Base-by-base conservation (phyloP, 2,888 invertebrate genomes). In the Polylopha cassiicola region DNA sequence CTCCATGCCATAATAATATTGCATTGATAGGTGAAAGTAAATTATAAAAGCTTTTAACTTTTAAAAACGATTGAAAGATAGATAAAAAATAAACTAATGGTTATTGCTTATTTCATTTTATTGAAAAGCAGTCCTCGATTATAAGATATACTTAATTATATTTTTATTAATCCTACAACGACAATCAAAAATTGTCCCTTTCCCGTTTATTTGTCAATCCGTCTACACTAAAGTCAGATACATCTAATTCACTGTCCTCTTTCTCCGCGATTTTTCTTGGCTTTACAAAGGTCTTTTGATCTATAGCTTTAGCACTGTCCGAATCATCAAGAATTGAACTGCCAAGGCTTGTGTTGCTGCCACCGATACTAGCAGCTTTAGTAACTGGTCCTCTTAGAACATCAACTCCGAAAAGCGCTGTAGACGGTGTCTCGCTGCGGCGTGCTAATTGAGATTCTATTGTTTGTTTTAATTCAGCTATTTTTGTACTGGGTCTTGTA, bases 381-480 rank as follows among this genome's bases (percentile, higher is more conserved):
- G 42, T 36, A 37, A 67, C 52, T 1, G 71, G 62, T 1, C 66
- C 70, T 7, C 66, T 55, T 13, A 84, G 47, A 4, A 82, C 62
- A 43, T 85, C 80, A 3, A 85, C 65, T 33, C 84, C 81, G 1
- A 72, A 65, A 2, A 76, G 56, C 4, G 61, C 65, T 6, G 67
- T 67, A 5, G 73, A 63, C 11, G 72, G 59, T 9, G 73, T 73
- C n/a, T 68, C 70, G 18, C 65, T 74, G n/a, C 86, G 72, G 14
- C 73, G 55, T 3, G 73, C 73, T 47, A 89, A 70, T 61, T 89
- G 87, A 3, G 77, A 73, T 57, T 89, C 87, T 18, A 89, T 88
- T n/a, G 80, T 81, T 51, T 82, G 71, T 37, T 87, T 87, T 37
- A 89, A 64, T 63, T 87, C 85, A 2, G 87, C 84, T 30, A 89